These are phyloP conservation scores for Wasmannia auropunctata DNA, from an alignment of 1,140 invertebrate genomes.

Conservation along the genomic window DNA sequence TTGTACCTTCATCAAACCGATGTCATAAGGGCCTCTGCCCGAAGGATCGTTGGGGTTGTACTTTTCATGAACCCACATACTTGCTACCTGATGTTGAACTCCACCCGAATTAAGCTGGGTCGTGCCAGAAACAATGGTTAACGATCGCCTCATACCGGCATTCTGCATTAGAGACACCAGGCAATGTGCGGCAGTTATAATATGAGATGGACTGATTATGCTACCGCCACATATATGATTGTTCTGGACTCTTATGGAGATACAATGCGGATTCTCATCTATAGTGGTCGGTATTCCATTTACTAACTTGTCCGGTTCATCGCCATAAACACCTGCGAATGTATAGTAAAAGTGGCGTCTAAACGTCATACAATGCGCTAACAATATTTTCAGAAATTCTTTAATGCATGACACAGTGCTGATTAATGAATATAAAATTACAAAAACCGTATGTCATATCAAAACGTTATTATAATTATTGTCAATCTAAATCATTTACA, in stretches of 20 bases:
- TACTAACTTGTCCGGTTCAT: slow-evolving; percentile 27
- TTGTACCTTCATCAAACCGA: slow-evolving; percentile 12
- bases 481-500: not conserved
- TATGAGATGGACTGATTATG: not conserved
- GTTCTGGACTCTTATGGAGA: not conserved
- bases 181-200: slow-evolving; percentile 31
- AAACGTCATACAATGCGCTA: not conserved
- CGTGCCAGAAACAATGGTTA: not conserved
- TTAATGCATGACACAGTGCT: not conserved
- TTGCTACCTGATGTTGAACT: not conserved
- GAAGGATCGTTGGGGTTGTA: not conserved
- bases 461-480: not conserved
- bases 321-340: not conserved
- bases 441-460: not conserved
- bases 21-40: not conserved
- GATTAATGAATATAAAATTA: not conserved
- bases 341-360: not conserved
- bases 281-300: not conserved
- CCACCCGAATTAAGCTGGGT: not conserved
- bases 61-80: not conserved
- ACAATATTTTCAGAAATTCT: not conserved
- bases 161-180: not conserved
- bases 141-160: not conserved
- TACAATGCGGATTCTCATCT: not conserved
- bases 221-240: slow-evolving; percentile 11